Evolutionary conservation across 2,797 vertebrate species (phyloP), one percentile per base, ranked within the genome.

Genomic region (Oryzias dopingdopingensis): DNA sequence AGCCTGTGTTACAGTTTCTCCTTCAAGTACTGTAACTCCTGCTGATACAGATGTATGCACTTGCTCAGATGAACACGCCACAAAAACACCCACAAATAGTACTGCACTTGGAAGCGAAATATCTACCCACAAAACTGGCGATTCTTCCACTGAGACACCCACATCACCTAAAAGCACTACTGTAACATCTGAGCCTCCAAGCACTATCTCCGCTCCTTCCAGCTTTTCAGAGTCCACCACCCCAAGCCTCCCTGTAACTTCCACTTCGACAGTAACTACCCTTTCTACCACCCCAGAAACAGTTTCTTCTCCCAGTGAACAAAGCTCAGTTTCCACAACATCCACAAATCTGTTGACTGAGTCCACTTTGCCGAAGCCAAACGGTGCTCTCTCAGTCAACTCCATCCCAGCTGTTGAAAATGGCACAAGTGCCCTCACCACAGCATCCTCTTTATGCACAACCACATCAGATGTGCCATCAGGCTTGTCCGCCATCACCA

Each of bases 1-100:
- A n/a, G 62, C 62, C 23, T 17, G 62, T 61, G 37, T 56, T 26
- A 63, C 56, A 14, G 49, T 64, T 64, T 56, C 72, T 20, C 50
- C 65, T 59, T 72, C 66, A 42, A 80, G 69, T 79, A 67, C 81
- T 74, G 74, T 56, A 60, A 52, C 56, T 51, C 68, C 73, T 56
- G 42, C 78, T 54, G 76, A 83, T 12, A 24, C 71, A 65, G 77
- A 77, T 52, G 62, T 59, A 72, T 79, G 79, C 81, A 81, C 65
- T 57, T 75, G 76, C 74, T 76, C 78, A 59, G 62, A 74, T 63
- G 48, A 62, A n/a, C 8, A 70, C 15, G 22, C 64, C 23, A 48
- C 63, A 68, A 62, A 62, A 50, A 67, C 69, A 74, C 48, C 67
- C 46, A 52, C 60, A 0, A 52, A 53, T 44, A 54, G 61, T 58